These are phyloP conservation scores for Liasis olivaceus DNA, from an alignment of 2,797 vertebrate genomes.

Conservation along the genomic window DNA sequence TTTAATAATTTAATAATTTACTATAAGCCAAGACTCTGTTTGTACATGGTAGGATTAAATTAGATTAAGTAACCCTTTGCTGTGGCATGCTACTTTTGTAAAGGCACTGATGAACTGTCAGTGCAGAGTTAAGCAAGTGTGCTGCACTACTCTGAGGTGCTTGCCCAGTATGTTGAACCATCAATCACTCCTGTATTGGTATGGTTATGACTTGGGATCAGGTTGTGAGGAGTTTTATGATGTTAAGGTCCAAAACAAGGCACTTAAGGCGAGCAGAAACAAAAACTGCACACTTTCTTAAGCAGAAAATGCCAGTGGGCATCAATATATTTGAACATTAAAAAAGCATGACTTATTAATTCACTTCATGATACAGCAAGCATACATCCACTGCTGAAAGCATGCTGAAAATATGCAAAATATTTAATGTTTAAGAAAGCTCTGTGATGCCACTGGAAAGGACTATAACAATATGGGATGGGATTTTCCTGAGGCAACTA, in stretches of 20 bases:
- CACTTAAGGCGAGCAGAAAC: background rate
- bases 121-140: background rate
- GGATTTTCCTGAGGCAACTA: slow-evolving; percentile 19
- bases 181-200: background rate
- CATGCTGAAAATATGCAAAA: slow-evolving; percentile 2
- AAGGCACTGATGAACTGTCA: background rate
- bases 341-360: background rate
- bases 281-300: background rate
- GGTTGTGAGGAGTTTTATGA: background rate
- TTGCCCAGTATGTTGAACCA: background rate
- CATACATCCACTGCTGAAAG: slow-evolving; percentile 3
- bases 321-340: background rate
- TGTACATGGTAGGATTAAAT: background rate
- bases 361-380: slow-evolving; percentile 13
- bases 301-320: background rate
- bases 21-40: background rate
- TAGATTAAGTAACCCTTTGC: background rate
- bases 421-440: background rate
- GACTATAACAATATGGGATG: background rate
- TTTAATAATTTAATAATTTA: too few species aligned
- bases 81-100: background rate
- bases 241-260: background rate
- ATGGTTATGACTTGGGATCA: background rate
- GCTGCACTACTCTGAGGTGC: background rate
- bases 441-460: background rate